These are phyloP conservation scores for Cryptomyrus ogoouensis DNA, from an alignment of 2,113 vertebrate genomes.

Conservation along the genomic window DNA sequence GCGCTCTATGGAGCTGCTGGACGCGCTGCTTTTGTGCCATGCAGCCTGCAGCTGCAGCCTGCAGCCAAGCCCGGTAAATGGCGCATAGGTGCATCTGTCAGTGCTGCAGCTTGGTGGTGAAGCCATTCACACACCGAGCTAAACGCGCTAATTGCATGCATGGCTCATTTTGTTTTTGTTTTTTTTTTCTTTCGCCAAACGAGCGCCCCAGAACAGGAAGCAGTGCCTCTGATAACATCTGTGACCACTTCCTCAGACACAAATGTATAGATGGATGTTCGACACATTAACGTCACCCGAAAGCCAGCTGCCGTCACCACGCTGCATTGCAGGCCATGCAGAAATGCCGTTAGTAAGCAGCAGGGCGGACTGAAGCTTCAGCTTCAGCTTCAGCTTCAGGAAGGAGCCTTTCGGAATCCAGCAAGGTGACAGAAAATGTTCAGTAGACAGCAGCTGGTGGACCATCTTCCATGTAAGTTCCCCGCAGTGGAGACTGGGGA, in stretches of 20 bases:
- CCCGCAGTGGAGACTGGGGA: background rate
- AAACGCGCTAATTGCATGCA: background rate
- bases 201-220: slow-evolving; percentile 26
- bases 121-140: background rate
- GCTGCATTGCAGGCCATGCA: background rate
- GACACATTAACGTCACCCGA: slow-evolving; percentile 17
- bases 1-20: background rate
- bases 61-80: background rate
- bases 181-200: slow-evolving; percentile 11
- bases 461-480: slow-evolving; percentile 23
- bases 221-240: slow-evolving; percentile 28
- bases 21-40: background rate
- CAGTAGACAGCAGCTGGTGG: background rate
- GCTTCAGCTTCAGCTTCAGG: background rate
- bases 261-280: slow-evolving; percentile 18
- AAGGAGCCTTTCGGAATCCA: background rate
- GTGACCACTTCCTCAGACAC: slow-evolving; percentile 32
- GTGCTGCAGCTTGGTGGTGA: too few relatives aligned
- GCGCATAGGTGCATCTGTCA: background rate
- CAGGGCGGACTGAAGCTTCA: background rate
- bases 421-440: slow-evolving; percentile 15
- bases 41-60: background rate
- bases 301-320: background rate
- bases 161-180: background rate
- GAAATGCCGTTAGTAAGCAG: background rate